Evolutionary conservation across 2,888 invertebrate species (phyloP), one percentile per base, ranked within the genome.

Genomic region (Sicus ferrugineus): DNA sequence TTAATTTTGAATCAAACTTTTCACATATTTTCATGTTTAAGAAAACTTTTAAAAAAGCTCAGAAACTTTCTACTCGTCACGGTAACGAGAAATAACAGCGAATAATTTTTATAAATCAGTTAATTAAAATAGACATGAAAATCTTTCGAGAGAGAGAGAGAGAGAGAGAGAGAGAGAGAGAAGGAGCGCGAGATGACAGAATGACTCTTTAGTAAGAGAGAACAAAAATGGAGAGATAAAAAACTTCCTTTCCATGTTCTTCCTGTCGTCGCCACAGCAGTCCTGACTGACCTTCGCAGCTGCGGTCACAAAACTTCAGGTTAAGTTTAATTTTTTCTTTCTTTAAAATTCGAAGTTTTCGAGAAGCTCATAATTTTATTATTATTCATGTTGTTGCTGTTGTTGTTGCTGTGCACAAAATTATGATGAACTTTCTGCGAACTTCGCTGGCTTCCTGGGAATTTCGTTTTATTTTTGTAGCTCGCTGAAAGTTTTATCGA

Each of bases 71-170:
- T n/a, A n/a, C n/a, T n/a, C n/a, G n/a, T n/a, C 14, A 59, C 38
- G 59, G 19, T 42, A 38, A 42, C 38, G 4, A 31, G 23, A 30
- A 34, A 54, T 11, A 28, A 54, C 26, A 28, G 23, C n/a, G n/a
- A 46, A 46, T 26, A 56, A 28, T 26, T 14, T 42, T 28, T 54
- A 26, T 52, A 23, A 16, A 30, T 46, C 50, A 67, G 59, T 67
- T 67, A 67, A 67, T 67, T 58, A 67, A 67, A 21, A 67, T 59
- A 19, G 67, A 58, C 67, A 66, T 21, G 16, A 21, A 16, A 64
- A 50, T 50, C 23, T 50, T 52, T n/a, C 16, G 23, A 42, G 42
- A 61, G 64, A 23, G 54, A 3, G 28, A 21, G 23, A 23, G 54
- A 6, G 21, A 23, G 28, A 28, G 9, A 5, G 28, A 28, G 26